Evolutionary conservation across 2,888 invertebrate species (phyloP).

Genomic region (Ischnura elegans): DNA sequence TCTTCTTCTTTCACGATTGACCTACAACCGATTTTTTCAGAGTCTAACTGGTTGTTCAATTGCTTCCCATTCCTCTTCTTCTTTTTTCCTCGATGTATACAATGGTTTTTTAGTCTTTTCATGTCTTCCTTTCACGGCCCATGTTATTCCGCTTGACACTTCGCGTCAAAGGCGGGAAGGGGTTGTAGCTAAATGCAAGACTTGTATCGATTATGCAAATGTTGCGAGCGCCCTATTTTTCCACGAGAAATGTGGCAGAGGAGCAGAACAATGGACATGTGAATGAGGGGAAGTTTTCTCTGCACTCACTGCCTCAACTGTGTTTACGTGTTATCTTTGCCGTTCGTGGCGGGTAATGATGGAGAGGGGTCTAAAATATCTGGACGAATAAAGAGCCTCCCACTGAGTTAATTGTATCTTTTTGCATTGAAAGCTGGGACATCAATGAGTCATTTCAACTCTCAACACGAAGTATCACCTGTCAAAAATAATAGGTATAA

Average conservation of each 20-base stretch:
- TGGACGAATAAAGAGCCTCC: not conserved
- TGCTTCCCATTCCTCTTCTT: too few species aligned
- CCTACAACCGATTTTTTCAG: too few species aligned
- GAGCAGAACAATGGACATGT: too few species aligned
- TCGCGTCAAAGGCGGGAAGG: not conserved
- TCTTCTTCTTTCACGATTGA: too few species aligned
- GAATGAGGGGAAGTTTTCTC: not conserved
- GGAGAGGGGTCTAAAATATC: not conserved
- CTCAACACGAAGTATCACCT: not conserved
- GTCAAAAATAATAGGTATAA: not conserved
- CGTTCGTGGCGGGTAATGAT: not conserved
- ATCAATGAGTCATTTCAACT: not conserved
- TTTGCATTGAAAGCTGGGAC: not conserved
- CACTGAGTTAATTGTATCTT: too few species aligned
- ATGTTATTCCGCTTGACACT: not conserved
- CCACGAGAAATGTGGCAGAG: not conserved
- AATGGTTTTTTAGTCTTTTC: too few species aligned
- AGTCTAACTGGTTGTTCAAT: too few species aligned
- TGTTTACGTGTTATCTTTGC: not conserved
- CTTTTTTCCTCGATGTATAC: too few species aligned
- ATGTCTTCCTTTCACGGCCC: not conserved
- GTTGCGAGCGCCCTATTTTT: not conserved
- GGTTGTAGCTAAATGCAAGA: not conserved
- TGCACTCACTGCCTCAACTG: not conserved
- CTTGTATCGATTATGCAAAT: not conserved